phyloP scores from a whole-genome alignment of 2,888 invertebrate genomes.

The Amblyjoppa proteus region DNA sequence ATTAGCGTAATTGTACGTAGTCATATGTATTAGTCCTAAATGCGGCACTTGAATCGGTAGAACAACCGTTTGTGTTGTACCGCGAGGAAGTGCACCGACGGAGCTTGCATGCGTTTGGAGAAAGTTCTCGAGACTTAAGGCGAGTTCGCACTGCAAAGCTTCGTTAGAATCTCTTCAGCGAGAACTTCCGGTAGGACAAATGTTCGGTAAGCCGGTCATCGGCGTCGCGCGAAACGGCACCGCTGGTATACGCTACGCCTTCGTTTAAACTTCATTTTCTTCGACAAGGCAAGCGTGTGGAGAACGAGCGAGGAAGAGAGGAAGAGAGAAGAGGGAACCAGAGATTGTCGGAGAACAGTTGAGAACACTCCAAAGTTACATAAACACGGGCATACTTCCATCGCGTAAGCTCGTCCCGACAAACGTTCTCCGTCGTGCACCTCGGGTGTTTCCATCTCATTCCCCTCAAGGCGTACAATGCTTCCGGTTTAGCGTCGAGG shows the following conservation, averaged over 20 bases:
- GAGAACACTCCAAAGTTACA: conserved; percentile 58
- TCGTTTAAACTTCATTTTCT: not conserved
- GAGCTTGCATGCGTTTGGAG: not conserved
- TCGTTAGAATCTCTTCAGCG: conserved; percentile 6
- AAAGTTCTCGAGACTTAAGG: conserved; percentile 4
- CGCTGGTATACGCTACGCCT: not conserved
- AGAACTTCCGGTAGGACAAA: not conserved
- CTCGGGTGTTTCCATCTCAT: conserved; percentile 54
- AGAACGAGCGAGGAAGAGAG: not conserved
- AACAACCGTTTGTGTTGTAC: not conserved
- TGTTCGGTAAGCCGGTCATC: conserved; percentile 2
- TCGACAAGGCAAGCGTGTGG: not conserved
- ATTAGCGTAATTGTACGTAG: not conserved
- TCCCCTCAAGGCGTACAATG: conserved; percentile 52
- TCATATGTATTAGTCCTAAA: conserved; percentile 1
- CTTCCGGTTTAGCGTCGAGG: conserved; percentile 52
- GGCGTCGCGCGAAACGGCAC: not conserved
- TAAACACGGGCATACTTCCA: conserved; percentile 36
- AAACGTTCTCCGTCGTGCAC: conserved; percentile 54
- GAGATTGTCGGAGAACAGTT: conserved; percentile 8
- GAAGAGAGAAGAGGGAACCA: not conserved
- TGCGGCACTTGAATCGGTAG: not conserved
- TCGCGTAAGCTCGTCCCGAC: conserved; percentile 30
- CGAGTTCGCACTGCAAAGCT: conserved; percentile 3
- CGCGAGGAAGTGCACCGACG: not conserved